Evolutionary conservation across 2,888 invertebrate species (phyloP).

Genomic region (Crioceris asparagi): DNA sequence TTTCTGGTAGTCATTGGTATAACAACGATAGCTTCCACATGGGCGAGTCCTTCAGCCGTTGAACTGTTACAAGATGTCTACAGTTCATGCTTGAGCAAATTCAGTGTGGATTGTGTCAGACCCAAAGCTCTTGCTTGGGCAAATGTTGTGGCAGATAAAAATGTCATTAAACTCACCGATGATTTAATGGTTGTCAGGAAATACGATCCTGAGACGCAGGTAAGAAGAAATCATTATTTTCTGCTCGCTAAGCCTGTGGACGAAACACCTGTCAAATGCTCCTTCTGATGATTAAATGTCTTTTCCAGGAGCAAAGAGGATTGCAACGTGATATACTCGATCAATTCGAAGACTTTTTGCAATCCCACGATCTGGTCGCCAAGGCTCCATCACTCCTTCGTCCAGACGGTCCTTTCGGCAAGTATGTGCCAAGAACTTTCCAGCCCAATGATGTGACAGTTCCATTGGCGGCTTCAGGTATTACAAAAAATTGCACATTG

Average conservation of each 20-base stretch:
- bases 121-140: conserved; percentile 70
- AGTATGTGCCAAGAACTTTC: conserved; percentile 54
- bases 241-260: too few relatives aligned
- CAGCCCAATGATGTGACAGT: conserved; percentile 58
- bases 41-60: conserved; percentile 43
- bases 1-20: conserved; percentile 2
- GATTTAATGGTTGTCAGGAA: conserved; percentile 62
- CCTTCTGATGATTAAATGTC: conserved; percentile 15
- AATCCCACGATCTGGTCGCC: conserved; percentile 64
- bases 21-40: conserved; percentile 9
- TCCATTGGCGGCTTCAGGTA: conserved; percentile 52
- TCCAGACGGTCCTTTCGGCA: conserved; percentile 45
- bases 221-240: too few relatives aligned
- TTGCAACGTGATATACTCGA: conserved; percentile 53
- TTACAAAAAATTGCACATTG: neutral
- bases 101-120: conserved; percentile 62
- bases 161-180: conserved; percentile 65
- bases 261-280: neutral
- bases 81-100: conserved; percentile 54
- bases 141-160: conserved; percentile 52
- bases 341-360: conserved; percentile 62
- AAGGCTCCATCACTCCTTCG: conserved; percentile 58
- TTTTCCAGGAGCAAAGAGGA: conserved; percentile 41
- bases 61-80: conserved; percentile 57
- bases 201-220: conserved; percentile 30